These are phyloP conservation scores for Zophobas atratus DNA, from an alignment of 1,140 invertebrate genomes.

Conservation along the genomic window DNA sequence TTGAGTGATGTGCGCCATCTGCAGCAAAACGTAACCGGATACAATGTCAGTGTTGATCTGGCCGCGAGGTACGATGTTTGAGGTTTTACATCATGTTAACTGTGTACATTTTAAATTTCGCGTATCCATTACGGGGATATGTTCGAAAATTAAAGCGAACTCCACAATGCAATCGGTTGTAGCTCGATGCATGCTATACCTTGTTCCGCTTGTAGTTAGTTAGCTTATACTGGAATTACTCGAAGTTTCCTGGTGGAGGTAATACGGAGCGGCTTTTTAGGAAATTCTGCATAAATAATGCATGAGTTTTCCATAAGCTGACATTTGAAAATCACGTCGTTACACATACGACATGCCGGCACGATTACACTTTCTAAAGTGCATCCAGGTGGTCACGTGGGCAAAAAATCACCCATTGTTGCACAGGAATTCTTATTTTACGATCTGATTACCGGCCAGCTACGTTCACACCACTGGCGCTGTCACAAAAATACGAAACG, in stretches of 20 bases:
- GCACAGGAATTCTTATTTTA: too few species aligned
- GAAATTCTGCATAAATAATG: constrained; percentile 29
- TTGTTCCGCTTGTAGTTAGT: constrained; percentile 17
- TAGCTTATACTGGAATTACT: background rate
- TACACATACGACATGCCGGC: constrained; percentile 29
- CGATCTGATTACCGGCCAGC: too few species aligned
- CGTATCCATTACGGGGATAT: constrained; percentile 40
- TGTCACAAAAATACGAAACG: too few species aligned
- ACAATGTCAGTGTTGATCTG: constrained; percentile 53
- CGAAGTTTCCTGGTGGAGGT: constrained; percentile 22
- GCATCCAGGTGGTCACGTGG: constrained; percentile 23
- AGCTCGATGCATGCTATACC: constrained; percentile 21
- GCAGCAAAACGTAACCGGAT: constrained; percentile 50
- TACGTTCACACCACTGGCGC: too few species aligned
- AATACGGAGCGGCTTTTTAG: constrained; percentile 9
- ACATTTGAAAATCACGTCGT: constrained; percentile 26
- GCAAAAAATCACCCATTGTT: constrained; percentile 47
- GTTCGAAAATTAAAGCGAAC: constrained; percentile 40
- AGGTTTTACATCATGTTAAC: constrained; percentile 48
- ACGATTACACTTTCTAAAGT: constrained; percentile 35
- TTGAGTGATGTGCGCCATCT: constrained; percentile 56
- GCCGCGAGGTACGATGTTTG: constrained; percentile 44
- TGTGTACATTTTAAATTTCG: constrained; percentile 51
- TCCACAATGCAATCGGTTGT: constrained; percentile 9
- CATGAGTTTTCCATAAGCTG: constrained; percentile 17